phyloP scores from a whole-genome alignment of 2,888 invertebrate species.

The Sceliomorpha sp. region DNA sequence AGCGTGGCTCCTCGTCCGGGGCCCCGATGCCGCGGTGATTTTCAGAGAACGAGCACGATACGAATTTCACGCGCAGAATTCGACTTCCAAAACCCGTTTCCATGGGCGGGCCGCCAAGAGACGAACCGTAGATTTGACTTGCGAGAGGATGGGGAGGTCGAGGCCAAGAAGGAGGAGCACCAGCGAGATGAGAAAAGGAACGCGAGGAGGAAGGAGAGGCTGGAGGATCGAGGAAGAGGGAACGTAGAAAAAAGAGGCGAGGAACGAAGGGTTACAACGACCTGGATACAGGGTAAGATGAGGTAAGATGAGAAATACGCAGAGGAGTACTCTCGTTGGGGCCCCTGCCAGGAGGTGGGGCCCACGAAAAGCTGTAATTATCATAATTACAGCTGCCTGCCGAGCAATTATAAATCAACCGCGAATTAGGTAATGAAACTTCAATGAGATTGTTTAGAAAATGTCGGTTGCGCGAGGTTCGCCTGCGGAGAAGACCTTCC shows the following conservation, averaged over 20 bases:
- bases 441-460: conserved; percentile 42
- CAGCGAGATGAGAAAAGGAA: conserved; percentile 54
- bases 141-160: conserved; percentile 59
- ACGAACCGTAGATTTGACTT: conserved; percentile 64
- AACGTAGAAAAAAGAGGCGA: conserved; percentile 54
- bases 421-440: conserved; percentile 74
- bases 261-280: conserved; percentile 68
- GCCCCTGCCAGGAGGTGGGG: conserved; percentile 55
- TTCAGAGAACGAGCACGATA: conserved; percentile 46
- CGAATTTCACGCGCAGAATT: conserved; percentile 60
- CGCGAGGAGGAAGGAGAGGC: conserved; percentile 55
- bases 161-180: conserved; percentile 58
- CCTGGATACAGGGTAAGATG: conserved; percentile 49
- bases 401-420: conserved; percentile 76
- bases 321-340: conserved; percentile 43
- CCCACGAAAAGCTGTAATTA: conserved; percentile 74
- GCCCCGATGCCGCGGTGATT: conserved; percentile 28
- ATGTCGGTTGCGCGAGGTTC: too few relatives aligned
- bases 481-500: too few relatives aligned
- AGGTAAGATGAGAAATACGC: conserved; percentile 55
- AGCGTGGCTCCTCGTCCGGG: background rate
- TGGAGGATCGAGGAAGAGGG: conserved; percentile 50
- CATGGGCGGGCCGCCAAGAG: conserved; percentile 49
- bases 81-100: conserved; percentile 69
- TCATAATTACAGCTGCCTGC: conserved; percentile 72